Evolutionary conservation across 2,113 vertebrate species (phyloP), one percentile per base, ranked within the genome.

Genomic region (Ceuthmochares aereus): DNA sequence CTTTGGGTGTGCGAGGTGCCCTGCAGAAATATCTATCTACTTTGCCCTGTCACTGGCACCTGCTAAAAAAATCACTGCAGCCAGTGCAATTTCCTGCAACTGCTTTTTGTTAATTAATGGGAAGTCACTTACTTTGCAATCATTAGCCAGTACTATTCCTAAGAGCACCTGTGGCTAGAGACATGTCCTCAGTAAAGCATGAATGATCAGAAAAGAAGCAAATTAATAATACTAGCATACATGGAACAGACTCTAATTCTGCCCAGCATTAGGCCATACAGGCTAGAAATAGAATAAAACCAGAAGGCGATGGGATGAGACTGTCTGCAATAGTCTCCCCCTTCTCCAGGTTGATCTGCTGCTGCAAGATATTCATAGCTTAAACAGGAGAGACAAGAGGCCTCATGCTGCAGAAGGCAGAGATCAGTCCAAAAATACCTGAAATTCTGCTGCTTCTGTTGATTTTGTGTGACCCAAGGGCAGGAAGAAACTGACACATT

Each of bases 11-110:
- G 72, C 30, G 42, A 64, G 76, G 73, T 94, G 62, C 67, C 79
- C 74, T 75, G 52, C 25, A 82, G 83, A 91, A 85, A 94, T 73
- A 91, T 62, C 52, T 47, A 55, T 72, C 94, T 74, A 72, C 83
- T 49, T 69, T 55, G 86, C 84, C 82, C 69, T 70, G 93, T 97
- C 92, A 96, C 49, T 95, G 93, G 93, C 95, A 95, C 87, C 94
- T 96, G 89, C 87, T 90, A 95, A 95, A 95, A 95, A 96, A 95
- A 74, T 78, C 64, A 6, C 86, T 75, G 75, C 76, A 91, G 81
- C 59, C 89, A 87, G 67, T 82, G 85, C 93, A 95, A 95, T 97
- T 96, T 96, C 95, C 95, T 96, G 90, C 88, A 95, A 95, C 90
- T 96, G 90, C 10, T 94, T 95, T 88, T 81, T 93, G 88, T 96